phyloP scores from a whole-genome alignment of 2,888 invertebrate species.

The Amblyjoppa fuscipennis region DNA sequence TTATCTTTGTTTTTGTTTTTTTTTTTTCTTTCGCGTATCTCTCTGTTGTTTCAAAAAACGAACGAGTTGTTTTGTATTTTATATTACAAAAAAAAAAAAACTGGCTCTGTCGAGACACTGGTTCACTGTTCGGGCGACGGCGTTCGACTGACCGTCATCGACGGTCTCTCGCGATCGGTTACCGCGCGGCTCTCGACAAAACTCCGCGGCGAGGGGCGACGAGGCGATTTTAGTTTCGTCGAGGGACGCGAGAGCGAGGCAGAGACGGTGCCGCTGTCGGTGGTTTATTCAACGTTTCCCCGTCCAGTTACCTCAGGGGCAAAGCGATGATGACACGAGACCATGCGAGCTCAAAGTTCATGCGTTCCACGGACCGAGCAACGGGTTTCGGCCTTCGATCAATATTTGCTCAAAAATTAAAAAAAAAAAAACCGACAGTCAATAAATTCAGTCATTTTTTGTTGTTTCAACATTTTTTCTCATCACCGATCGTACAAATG shows the following conservation, averaged over 20 bases:
- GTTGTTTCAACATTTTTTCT: not conserved
- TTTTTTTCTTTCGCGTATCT: not conserved
- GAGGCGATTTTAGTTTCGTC: slow-evolving; percentile 40
- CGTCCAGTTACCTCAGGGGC: slow-evolving; percentile 10
- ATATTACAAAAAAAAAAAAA: not conserved
- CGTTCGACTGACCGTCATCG: slow-evolving; percentile 66
- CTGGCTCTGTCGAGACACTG: slow-evolving; percentile 8
- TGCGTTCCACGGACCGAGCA: not conserved
- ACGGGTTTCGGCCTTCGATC: not conserved
- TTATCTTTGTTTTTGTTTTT: not conserved
- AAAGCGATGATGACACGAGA: not conserved
- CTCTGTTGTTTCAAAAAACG: not conserved
- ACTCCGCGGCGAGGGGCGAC: not conserved
- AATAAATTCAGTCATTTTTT: not conserved
- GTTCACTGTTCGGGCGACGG: slow-evolving; percentile 59
- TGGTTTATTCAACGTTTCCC: not conserved
- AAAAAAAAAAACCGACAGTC: not conserved
- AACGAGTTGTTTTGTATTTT: not conserved
- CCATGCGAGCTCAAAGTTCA: slow-evolving; percentile 3
- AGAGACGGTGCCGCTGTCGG: slow-evolving; percentile 39
- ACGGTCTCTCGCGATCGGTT: slow-evolving; percentile 61
- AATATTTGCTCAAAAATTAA: not conserved
- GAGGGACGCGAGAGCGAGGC: slow-evolving; percentile 3
- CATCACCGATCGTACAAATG: slow-evolving; percentile 1
- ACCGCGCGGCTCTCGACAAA: slow-evolving; percentile 54